Evolutionary conservation across 2,797 vertebrate species (phyloP).

Genomic region (Hippocampus kuda): DNA sequence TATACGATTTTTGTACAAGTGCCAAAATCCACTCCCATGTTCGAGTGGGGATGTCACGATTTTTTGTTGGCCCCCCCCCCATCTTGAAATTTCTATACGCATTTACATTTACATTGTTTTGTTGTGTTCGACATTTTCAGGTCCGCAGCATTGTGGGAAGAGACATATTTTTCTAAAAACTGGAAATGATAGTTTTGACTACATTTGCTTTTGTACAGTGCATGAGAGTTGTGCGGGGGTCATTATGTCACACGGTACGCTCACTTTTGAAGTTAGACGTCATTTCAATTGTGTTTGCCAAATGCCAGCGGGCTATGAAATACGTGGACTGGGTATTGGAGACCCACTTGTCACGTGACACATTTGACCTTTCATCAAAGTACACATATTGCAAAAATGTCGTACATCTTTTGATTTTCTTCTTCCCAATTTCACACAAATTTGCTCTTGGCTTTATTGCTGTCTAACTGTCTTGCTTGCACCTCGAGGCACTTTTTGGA

Average conservation of each 20-base stretch:
- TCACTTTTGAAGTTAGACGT: slow-evolving; percentile 19
- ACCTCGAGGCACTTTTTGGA: slow-evolving; percentile 64
- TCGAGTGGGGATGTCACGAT: slow-evolving; percentile 58
- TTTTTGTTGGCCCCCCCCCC: slow-evolving; percentile 10
- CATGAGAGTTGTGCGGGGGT: slow-evolving; percentile 62
- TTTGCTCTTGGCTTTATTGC: slow-evolving; percentile 34
- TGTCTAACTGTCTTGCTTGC: slow-evolving; percentile 39
- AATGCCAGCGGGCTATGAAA: neutral
- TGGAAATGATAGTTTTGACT: slow-evolving; percentile 46
- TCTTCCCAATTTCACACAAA: slow-evolving; percentile 39
- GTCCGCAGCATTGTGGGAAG: slow-evolving; percentile 54
- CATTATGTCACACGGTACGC: slow-evolving; percentile 52
- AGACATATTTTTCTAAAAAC: slow-evolving; percentile 72
- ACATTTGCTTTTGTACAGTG: slow-evolving; percentile 51
- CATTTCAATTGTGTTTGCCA: neutral
- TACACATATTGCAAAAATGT: neutral
- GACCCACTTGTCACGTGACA: slow-evolving; percentile 13
- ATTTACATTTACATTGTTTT: slow-evolving; percentile 60
- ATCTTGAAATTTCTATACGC: slow-evolving; percentile 64
- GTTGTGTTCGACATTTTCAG: slow-evolving; percentile 52
- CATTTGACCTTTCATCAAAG: slow-evolving; percentile 24
- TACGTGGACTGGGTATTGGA: too few relatives aligned
- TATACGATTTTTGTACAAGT: slow-evolving; percentile 57
- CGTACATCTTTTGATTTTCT: slow-evolving; percentile 9
- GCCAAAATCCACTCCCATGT: slow-evolving; percentile 55